Conservation (phyloP, 2,113 vertebrate species). For the Chaetodon auriga region DNA sequence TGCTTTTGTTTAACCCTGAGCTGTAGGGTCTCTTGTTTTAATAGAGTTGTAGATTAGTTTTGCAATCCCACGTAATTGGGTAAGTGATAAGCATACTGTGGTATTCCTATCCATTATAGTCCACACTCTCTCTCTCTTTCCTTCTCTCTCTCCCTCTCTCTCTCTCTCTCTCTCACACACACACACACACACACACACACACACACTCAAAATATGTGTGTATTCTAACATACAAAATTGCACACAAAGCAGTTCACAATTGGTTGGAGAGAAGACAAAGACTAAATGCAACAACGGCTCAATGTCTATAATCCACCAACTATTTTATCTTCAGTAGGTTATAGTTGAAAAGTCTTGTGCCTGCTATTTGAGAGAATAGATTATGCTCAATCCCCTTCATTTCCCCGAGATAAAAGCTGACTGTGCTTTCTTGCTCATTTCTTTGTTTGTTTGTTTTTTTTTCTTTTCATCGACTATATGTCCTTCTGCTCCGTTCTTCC, state of each 20-base stretch:
- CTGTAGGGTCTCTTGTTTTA: slow-evolving; percentile 82
- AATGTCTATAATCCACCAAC: slow-evolving; percentile 23
- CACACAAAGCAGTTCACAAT: not conserved
- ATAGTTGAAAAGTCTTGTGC: slow-evolving; percentile 28
- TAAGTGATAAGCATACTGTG: slow-evolving; percentile 81
- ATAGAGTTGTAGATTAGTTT: slow-evolving; percentile 85
- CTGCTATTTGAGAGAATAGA: slow-evolving; percentile 37
- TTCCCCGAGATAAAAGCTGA: slow-evolving; percentile 36
- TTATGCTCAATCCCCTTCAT: slow-evolving; percentile 40
- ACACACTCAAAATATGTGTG: not conserved
- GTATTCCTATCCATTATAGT: slow-evolving; percentile 58
- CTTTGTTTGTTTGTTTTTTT: not conserved
- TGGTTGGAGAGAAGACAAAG: not conserved
- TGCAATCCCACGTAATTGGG: slow-evolving; percentile 81
- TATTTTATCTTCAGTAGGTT: slow-evolving; percentile 31
- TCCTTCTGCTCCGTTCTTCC: slow-evolving; percentile 12
- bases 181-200: slow-evolving; percentile 11
- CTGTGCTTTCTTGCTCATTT: slow-evolving; percentile 28
- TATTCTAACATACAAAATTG: slow-evolving; percentile 7
- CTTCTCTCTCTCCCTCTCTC: not conserved
- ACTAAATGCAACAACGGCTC: slow-evolving; percentile 22
- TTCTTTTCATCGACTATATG: slow-evolving; percentile 17
- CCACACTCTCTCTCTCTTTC: not conserved
- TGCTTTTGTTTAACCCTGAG: slow-evolving; percentile 84
- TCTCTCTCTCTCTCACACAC: not conserved